Evolutionary conservation across 37 sponge, comb jelly and placozoan genomes (phyloP).

Genomic region (Lycopodina hypogea): DNA sequence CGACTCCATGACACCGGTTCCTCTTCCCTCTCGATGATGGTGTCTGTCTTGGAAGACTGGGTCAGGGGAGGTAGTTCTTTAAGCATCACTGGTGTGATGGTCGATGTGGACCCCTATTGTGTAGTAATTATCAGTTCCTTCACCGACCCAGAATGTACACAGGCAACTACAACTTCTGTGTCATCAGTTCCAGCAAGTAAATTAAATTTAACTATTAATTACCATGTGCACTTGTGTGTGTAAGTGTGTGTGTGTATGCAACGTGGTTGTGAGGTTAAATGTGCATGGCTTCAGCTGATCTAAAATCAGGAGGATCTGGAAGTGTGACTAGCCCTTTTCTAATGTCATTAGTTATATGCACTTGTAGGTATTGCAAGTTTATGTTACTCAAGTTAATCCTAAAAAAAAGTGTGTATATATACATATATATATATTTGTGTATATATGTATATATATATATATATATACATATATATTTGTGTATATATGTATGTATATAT

Average conservation of each 20-base stretch:
- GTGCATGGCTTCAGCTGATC: not conserved
- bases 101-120: slow-evolving; percentile 13
- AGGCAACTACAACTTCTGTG: not conserved
- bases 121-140: slow-evolving; percentile 6
- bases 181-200: not conserved
- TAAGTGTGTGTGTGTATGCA: too few relatives aligned
- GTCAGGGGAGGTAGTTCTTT: not conserved
- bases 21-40: not conserved
- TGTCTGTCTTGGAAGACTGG: slow-evolving; percentile 6
- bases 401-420: too few relatives aligned
- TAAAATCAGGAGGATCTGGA: not conserved
- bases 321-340: not conserved
- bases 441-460: too few relatives aligned
- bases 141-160: slow-evolving; percentile 12
- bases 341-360: too few relatives aligned
- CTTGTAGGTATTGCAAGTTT: too few relatives aligned
- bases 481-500: too few relatives aligned
- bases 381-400: too few relatives aligned
- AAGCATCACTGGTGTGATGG: slow-evolving; percentile 1
- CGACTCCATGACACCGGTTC: not conserved
- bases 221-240: not conserved
- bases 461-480: too few relatives aligned
- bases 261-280: not conserved
- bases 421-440: too few relatives aligned
- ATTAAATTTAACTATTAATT: not conserved